Conservation (phyloP, 2,113 vertebrate species). For the Clarias macrocephalus region DNA sequence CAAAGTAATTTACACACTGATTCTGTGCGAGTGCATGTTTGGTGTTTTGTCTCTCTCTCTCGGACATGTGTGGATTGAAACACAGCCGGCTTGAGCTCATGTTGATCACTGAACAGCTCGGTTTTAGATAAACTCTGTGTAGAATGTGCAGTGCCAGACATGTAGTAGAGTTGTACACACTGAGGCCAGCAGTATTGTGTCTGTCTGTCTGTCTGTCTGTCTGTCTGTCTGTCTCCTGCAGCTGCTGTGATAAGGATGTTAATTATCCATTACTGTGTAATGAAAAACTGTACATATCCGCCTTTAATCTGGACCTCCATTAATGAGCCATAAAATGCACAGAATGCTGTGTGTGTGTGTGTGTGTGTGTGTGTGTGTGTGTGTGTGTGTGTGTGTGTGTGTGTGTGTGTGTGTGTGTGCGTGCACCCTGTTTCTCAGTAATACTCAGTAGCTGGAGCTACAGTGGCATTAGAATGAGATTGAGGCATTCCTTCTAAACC, state of each 20-base stretch:
- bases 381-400: slow-evolving; percentile 25
- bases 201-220: neutral
- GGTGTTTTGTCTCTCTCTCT: neutral
- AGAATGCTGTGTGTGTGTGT: neutral
- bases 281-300: slow-evolving; percentile 10
- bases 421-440: neutral
- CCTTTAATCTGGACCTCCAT: neutral
- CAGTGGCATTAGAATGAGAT: slow-evolving; percentile 28
- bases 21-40: neutral
- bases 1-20: no score
- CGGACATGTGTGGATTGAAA: neutral
- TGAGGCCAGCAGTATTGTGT: neutral
- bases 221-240: neutral
- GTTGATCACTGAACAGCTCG: neutral
- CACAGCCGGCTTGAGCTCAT: neutral
- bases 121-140: neutral
- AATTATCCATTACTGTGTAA: slow-evolving; percentile 20
- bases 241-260: slow-evolving; percentile 23
- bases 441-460: slow-evolving; percentile 23
- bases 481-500: neutral
- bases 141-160: neutral
- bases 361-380: neutral
- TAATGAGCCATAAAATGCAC: slow-evolving; percentile 25
- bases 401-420: neutral
- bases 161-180: neutral